Percentiles rank a stretch among this genome's conserved stretches.
Evolutionary conservation across 1,140 invertebrate species (phyloP).

Genomic region (Drosophila sp.): DNA sequence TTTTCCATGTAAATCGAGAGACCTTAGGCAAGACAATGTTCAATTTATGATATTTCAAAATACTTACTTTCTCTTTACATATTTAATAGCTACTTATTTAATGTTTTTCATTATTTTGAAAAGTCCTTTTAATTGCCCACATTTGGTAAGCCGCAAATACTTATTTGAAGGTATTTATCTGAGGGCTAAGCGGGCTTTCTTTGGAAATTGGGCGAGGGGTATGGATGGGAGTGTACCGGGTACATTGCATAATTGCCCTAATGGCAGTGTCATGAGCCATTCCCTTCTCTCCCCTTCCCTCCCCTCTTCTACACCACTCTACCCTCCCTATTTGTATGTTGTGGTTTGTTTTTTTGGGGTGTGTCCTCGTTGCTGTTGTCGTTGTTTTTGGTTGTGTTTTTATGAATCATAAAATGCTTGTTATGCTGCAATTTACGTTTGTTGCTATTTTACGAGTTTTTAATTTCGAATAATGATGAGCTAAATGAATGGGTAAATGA

Average conservation of each 20-base stretch:
- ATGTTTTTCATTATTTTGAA: too few relatives aligned
- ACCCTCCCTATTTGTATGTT: neutral
- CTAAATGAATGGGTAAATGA: conserved; percentile 11
- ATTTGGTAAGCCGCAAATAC: too few relatives aligned
- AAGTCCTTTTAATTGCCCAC: too few relatives aligned
- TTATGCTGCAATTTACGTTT: conserved; percentile 76
- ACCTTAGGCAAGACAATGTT: too few relatives aligned
- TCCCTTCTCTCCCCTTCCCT: neutral
- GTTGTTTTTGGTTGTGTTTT: conserved; percentile 31
- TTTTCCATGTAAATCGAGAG: too few relatives aligned
- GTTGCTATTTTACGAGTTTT: conserved; percentile 71
- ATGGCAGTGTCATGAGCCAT: conserved; percentile 24
- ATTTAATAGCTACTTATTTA: too few relatives aligned
- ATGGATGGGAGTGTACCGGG: neutral
- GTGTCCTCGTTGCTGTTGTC: conserved; percentile 18
- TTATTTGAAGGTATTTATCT: neutral
- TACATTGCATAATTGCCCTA: conserved; percentile 49
- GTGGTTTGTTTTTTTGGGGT: neutral
- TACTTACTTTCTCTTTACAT: too few relatives aligned
- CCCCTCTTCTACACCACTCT: neutral
- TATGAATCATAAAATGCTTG: conserved; percentile 76
- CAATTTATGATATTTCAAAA: too few relatives aligned
- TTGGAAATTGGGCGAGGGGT: neutral
- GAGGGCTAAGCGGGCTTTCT: neutral
- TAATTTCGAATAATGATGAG: conserved; percentile 55